These are phyloP conservation scores for Merops nubicus DNA, from an alignment of 2,113 vertebrate species.

Conservation along the genomic window DNA sequence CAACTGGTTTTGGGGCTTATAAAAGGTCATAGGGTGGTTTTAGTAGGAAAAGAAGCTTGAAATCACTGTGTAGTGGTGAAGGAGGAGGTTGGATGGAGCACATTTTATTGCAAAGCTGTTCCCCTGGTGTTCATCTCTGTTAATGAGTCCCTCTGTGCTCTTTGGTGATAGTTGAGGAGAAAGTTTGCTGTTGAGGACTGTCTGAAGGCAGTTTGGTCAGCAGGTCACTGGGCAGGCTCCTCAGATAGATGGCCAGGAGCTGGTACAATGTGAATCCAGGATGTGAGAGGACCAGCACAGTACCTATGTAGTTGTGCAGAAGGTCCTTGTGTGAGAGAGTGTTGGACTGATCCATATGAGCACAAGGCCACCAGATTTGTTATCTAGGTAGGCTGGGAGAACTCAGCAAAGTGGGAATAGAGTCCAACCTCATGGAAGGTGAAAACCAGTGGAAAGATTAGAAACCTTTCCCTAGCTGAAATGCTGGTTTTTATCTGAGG, in stretches of 20 bases:
- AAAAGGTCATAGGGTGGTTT: background rate
- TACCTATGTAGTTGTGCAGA: background rate
- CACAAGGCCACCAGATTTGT: background rate
- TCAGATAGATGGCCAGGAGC: background rate
- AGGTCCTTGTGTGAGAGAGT: background rate
- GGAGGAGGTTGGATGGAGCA: background rate
- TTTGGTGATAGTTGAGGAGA: background rate
- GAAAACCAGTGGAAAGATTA: background rate
- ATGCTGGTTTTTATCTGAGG: background rate
- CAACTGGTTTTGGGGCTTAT: background rate
- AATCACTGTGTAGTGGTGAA: background rate
- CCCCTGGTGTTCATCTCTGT: background rate
- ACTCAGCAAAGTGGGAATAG: background rate
- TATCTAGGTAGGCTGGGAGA: background rate
- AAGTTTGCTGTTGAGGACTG: background rate
- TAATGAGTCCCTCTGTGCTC: background rate
- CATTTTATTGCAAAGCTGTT: background rate
- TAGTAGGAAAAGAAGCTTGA: background rate
- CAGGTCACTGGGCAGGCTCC: background rate
- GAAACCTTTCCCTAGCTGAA: background rate
- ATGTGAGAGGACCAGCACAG: background rate
- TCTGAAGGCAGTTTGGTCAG: background rate
- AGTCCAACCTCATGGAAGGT: background rate
- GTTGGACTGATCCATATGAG: background rate
- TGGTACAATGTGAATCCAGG: background rate